Percentiles rank a stretch among this genome's conserved stretches.
phyloP scores from a whole-genome alignment of 2,797 vertebrate species.

The Typhlichthys eigenmanni region DNA sequence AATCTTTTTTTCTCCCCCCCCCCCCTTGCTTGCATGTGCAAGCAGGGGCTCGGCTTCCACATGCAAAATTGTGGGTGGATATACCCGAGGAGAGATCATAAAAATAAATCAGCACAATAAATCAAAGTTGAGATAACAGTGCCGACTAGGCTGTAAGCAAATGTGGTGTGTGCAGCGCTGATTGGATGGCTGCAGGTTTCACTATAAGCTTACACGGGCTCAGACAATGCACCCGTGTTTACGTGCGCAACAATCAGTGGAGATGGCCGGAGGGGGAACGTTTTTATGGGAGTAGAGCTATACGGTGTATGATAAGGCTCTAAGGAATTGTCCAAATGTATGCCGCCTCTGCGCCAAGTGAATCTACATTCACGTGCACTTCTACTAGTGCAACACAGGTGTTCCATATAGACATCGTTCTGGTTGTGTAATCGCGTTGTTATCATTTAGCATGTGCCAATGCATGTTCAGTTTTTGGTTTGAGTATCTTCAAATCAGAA shows the following conservation, averaged over 20 bases:
- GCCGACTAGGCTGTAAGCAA: slow-evolving; percentile 22
- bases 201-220: slow-evolving; percentile 18
- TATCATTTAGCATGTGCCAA: slow-evolving; percentile 11
- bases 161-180: slow-evolving; percentile 28
- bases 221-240: slow-evolving; percentile 28
- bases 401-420: slow-evolving; percentile 14
- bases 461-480: no score
- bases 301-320: slow-evolving; percentile 18
- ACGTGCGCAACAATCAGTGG: slow-evolving; percentile 15
- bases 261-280: slow-evolving; percentile 40
- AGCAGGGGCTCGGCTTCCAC: slow-evolving; percentile 21
- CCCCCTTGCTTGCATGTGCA: not conserved
- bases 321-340: slow-evolving; percentile 43
- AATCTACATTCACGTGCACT: no score
- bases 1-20: not conserved
- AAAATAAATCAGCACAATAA: slow-evolving; percentile 35
- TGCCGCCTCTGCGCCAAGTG: slow-evolving; percentile 24
- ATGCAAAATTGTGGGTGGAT: slow-evolving; percentile 26
- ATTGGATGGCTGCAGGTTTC: slow-evolving; percentile 34
- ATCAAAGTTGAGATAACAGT: slow-evolving; percentile 42
- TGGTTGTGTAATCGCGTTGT: slow-evolving; percentile 10
- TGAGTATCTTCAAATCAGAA: no score
- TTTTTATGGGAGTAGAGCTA: slow-evolving; percentile 46
- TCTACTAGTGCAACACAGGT: slow-evolving; percentile 26
- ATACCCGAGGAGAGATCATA: slow-evolving; percentile 41